Percentiles rank a stretch among this genome's conserved stretches.
phyloP scores from a whole-genome alignment of 2,113 vertebrate species.

The rabbit (Oryctolagus cuniculus) region DNA sequence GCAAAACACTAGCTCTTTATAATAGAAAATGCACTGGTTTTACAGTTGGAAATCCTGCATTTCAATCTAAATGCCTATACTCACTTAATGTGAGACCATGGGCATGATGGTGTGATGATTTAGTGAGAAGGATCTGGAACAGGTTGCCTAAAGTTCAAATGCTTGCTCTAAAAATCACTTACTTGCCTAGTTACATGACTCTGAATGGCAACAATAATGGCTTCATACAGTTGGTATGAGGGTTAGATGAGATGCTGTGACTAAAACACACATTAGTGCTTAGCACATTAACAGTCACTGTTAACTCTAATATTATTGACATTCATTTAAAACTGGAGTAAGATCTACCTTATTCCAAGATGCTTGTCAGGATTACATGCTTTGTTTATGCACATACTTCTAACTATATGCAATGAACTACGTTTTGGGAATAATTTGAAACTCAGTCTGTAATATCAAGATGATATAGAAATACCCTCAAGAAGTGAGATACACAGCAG shows the following conservation, averaged over 20 bases:
- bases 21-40: constrained; percentile 19
- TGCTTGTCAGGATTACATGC: neutral
- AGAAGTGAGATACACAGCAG: too few species aligned
- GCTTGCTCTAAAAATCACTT: neutral
- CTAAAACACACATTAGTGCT: neutral
- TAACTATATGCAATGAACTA: neutral
- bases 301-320: neutral
- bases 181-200: neutral
- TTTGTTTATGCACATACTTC: neutral
- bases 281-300: neutral
- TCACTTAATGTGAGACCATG: neutral
- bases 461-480: neutral
- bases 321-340: neutral
- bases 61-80: neutral
- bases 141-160: neutral
- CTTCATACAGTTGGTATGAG: neutral
- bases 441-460: neutral
- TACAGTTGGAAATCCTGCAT: neutral
- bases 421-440: neutral
- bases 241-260: neutral
- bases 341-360: neutral
- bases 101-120: neutral
- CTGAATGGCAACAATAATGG: neutral
- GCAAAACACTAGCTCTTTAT: neutral
- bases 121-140: neutral